Conservation (phyloP, 2,113 vertebrate species). For the Tragelaphus buxtoni region DNA sequence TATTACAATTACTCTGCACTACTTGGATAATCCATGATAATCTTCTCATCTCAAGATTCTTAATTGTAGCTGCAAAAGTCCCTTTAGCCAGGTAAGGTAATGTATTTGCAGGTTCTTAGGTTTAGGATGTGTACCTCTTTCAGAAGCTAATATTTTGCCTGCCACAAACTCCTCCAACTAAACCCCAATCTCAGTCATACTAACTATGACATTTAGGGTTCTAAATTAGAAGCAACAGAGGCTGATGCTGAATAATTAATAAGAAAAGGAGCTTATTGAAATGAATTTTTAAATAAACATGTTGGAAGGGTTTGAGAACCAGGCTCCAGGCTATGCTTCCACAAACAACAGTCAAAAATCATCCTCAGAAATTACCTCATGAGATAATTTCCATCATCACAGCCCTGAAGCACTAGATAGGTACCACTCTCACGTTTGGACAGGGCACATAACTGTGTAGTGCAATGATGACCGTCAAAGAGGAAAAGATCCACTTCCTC, state of each 20-base stretch:
- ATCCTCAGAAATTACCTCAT: not conserved
- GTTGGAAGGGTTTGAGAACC: not conserved
- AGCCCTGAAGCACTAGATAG: not conserved
- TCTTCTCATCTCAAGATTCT: not conserved
- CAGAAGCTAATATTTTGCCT: not conserved
- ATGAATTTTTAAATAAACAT: not conserved
- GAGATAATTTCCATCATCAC: not conserved
- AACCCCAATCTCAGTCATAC: not conserved
- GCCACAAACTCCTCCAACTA: not conserved
- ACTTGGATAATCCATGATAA: not conserved
- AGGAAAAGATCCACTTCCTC: not conserved
- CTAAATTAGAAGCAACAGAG: not conserved
- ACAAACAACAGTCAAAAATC: conserved; percentile 16
- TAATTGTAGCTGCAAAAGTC: not conserved
- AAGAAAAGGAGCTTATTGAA: not conserved
- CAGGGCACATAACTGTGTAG: not conserved
- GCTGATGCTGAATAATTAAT: not conserved
- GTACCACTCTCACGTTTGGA: not conserved
- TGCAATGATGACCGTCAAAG: not conserved
- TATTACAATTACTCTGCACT: not conserved
- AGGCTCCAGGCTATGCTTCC: not conserved
- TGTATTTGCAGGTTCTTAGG: not conserved
- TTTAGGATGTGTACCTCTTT: not conserved
- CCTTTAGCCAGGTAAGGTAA: not conserved
- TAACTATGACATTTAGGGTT: not conserved